A percentile compares a stretch with the other conserved stretches of the same genome.
phyloP scores from a whole-genome alignment of 2,113 vertebrate species.

The Apteryx mantelli region DNA sequence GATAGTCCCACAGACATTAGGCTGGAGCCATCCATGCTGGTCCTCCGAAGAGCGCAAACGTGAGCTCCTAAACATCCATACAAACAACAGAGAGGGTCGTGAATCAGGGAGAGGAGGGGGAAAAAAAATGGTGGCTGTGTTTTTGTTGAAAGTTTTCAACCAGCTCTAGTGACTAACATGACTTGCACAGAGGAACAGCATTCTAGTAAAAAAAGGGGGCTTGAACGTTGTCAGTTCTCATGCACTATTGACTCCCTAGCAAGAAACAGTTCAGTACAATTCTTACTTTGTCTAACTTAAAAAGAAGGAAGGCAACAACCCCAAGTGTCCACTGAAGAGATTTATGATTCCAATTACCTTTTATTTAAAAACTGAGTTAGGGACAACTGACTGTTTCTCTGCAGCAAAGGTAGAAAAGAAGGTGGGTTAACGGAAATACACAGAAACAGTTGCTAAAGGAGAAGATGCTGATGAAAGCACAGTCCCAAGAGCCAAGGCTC shows the following conservation, averaged over 20 bases:
- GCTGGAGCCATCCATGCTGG: not conserved
- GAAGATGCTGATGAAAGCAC: not conserved
- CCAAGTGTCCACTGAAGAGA: not conserved
- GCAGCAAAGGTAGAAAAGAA: not conserved
- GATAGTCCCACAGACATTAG: rapidly evolving
- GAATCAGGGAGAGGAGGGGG: not conserved
- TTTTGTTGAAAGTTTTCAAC: not conserved
- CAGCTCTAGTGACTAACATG: not conserved
- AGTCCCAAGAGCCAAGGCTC: not conserved
- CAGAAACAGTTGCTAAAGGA: not conserved
- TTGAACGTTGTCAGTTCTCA: not conserved
- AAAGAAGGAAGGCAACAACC: not conserved
- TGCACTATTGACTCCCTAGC: not conserved
- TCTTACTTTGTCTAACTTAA: not conserved
- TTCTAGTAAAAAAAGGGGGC: not conserved
- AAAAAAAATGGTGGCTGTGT: not conserved
- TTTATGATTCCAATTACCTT: not conserved
- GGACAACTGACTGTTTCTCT: not conserved
- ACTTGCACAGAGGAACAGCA: not conserved
- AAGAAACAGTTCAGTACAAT: not conserved
- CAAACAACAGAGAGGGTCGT: not conserved
- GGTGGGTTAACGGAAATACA: not conserved
- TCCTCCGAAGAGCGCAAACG: not conserved
- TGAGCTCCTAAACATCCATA: not conserved
- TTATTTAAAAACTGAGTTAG: not conserved